phyloP scores from a whole-genome alignment of 1,140 invertebrate species.

The Macrobrachium nipponense region DNA sequence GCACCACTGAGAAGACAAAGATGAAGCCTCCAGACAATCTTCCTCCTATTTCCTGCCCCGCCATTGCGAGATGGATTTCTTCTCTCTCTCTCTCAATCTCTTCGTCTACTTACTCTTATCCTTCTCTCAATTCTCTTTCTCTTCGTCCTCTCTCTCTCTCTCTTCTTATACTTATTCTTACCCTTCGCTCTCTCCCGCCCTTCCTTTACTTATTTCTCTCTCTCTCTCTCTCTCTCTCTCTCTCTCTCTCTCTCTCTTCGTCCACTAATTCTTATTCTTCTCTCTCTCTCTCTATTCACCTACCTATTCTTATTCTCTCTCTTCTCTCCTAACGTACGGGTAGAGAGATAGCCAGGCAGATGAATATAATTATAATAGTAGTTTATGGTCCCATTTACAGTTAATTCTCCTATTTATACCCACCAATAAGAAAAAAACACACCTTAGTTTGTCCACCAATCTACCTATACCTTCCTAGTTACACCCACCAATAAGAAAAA shows the following conservation, averaged over 20 bases:
- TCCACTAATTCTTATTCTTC: background rate
- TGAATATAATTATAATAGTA: too few relatives aligned
- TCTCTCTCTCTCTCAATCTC: background rate
- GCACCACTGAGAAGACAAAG: background rate
- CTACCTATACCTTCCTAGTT: too few relatives aligned
- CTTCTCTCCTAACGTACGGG: background rate
- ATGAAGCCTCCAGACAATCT: conserved; percentile 2
- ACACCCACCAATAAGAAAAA: too few relatives aligned
- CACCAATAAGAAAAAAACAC: too few relatives aligned
- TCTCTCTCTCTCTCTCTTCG: conserved; percentile 16
- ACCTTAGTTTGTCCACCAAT: too few relatives aligned
- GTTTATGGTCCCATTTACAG: too few relatives aligned
- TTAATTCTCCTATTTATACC: too few relatives aligned
- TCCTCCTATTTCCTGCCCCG: background rate
- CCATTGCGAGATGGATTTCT: background rate
- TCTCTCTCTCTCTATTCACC: too few relatives aligned
- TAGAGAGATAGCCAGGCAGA: too few relatives aligned
- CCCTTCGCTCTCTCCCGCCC: background rate
- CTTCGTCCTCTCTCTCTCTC: background rate
- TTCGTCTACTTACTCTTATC: background rate
- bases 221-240: conserved; percentile 22
- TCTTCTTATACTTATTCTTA: background rate
- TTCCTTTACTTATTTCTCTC: background rate
- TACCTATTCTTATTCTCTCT: background rate
- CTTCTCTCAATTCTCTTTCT: background rate